These are phyloP conservation scores for Sebastes elongatus DNA, from an alignment of 2,797 vertebrate species.

Conservation along the genomic window DNA sequence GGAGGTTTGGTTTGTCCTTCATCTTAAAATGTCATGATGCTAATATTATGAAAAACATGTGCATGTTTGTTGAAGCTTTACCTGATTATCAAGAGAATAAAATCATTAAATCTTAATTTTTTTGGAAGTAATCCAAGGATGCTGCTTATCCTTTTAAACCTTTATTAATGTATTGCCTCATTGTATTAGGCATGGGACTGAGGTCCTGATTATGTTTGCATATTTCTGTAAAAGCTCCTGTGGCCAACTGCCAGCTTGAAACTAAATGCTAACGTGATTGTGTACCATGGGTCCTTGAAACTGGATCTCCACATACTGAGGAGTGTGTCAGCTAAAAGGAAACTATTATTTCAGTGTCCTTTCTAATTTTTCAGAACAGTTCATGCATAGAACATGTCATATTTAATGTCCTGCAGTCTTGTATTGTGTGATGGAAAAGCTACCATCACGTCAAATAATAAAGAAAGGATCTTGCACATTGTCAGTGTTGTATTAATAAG, in stretches of 20 bases:
- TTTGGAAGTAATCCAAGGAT: conserved; percentile 4
- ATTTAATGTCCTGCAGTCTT: not conserved
- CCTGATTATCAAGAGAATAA: not conserved
- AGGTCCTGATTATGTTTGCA: conserved; percentile 43
- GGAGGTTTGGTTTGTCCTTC: not conserved
- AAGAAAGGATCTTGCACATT: not conserved
- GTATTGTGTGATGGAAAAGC: not conserved
- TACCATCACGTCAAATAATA: not conserved
- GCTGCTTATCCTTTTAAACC: conserved; percentile 29
- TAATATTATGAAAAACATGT: not conserved
- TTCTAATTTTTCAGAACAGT: not conserved
- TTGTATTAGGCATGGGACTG: conserved; percentile 22
- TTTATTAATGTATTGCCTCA: conserved; percentile 27
- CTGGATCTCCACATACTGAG: conserved; percentile 8
- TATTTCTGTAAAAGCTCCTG: conserved; percentile 57
- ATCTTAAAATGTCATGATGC: not conserved
- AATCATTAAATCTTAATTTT: not conserved
- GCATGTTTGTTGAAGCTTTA: not conserved
- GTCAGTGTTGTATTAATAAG: not conserved
- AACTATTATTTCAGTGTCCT: conserved; percentile 13
- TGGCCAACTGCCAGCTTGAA: conserved; percentile 52
- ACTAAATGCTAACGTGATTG: conserved; percentile 29
- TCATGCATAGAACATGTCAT: not conserved
- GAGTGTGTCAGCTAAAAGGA: not conserved
- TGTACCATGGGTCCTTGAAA: conserved; percentile 14